Percentiles rank a stretch among this genome's conserved stretches.
Evolutionary conservation across 2,888 invertebrate species (phyloP).

Genomic region (Caenorhabditis drosophilae): DNA sequence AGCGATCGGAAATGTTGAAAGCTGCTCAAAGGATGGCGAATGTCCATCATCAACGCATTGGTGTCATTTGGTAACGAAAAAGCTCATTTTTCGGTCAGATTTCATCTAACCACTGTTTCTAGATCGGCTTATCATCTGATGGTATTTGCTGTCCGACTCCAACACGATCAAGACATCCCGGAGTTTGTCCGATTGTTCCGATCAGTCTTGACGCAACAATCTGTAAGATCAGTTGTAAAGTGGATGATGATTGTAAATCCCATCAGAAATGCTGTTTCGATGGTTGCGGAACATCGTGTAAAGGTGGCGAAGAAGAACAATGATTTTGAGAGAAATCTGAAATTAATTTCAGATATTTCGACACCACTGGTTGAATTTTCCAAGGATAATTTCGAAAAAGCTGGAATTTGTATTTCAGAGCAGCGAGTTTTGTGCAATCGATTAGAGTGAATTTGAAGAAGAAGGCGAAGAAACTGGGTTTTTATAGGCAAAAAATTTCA

Average conservation of each 20-base stretch:
- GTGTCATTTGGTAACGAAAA: too few relatives aligned
- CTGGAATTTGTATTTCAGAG: slow-evolving; percentile 29
- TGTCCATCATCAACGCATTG: slow-evolving; percentile 52
- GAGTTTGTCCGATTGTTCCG: slow-evolving; percentile 42
- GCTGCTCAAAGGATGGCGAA: slow-evolving; percentile 42
- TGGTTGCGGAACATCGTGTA: slow-evolving; percentile 60
- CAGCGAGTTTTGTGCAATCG: slow-evolving; percentile 29
- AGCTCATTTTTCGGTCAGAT: too few relatives aligned
- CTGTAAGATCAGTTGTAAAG: slow-evolving; percentile 41
- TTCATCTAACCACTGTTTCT: too few relatives aligned
- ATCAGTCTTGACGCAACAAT: slow-evolving; percentile 33
- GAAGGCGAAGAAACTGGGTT: background rate
- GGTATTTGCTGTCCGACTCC: slow-evolving; percentile 59
- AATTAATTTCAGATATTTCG: slow-evolving; percentile 11
- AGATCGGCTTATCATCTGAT: slow-evolving; percentile 47
- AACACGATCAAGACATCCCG: slow-evolving; percentile 31
- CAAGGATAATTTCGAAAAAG: slow-evolving; percentile 29
- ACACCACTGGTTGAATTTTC: slow-evolving; percentile 23
- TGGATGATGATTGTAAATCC: slow-evolving; percentile 49
- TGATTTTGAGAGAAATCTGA: too few relatives aligned
- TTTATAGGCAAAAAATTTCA: too few relatives aligned
- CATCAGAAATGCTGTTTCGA: slow-evolving; percentile 64
- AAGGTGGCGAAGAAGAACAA: slow-evolving; percentile 3
- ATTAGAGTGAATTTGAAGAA: slow-evolving; percentile 15
- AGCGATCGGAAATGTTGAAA: slow-evolving; percentile 47